Base-by-base conservation (phyloP, 2,113 vertebrate species). In the Microtus montanus region DNA sequence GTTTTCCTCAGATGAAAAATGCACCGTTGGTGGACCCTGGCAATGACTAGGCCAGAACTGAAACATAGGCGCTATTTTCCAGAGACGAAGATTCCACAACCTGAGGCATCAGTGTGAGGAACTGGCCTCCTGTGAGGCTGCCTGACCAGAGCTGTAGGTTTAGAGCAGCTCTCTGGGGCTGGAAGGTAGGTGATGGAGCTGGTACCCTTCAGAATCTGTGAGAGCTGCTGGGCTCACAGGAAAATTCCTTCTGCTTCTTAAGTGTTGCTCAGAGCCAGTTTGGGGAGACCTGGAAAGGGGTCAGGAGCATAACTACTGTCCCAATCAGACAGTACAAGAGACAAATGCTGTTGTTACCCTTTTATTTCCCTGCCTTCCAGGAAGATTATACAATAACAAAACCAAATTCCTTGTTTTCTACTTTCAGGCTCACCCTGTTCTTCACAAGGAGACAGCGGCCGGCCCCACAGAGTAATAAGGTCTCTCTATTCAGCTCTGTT, bases 401-500 rank as follows among this genome's bases (percentile, higher is more conserved):
- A 68, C 10, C 2, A 78, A 92, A 93, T 64, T 41, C 30, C 58
- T 92, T 89, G 70, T 63, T 94, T 90, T 94, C 66, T 75, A 12
- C 52, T 80, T 66, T 64, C 58, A 75, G 91, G 94, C n/a, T 96
- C 91, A 89, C n/a, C 64, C 78, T 90, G 88, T 92, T 94, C 79
- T 80, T 94, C 78, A n/a, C 74, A 79, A 83, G 90, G 20, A 30
- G 52, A 26, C 64, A 79, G 28, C 24, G n/a, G 38, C 24, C 10
- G 47, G 58, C 24, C 71, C 54, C 63, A 38, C 70, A 88, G 88
- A 88, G 77, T 49, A 93, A 41, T 38, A 66, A 85, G 64, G n/a
- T 71, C 84, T 93, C 96, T 93, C 96, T 90, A 80, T 95, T 96
- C 82, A 86, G 77, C 85, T 26, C 58, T 61, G 35, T 58, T 92